These are phyloP conservation scores for Petrolisthes manimaculis DNA, from an alignment of 2,888 invertebrate species.

Conservation along the genomic window DNA sequence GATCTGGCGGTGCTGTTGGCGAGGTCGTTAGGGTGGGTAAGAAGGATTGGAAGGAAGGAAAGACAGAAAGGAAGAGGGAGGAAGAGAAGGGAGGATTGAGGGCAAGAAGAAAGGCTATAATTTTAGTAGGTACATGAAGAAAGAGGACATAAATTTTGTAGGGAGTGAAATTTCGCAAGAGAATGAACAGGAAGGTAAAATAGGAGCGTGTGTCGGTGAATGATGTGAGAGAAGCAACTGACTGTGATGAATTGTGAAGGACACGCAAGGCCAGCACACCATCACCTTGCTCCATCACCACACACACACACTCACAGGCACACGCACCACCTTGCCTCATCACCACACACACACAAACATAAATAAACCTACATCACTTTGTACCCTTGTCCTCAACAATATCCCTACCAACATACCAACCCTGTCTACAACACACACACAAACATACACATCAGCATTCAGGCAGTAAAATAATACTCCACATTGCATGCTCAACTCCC, in stretches of 20 bases:
- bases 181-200: neutral
- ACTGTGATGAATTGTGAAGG: neutral
- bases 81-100: neutral
- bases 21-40: neutral
- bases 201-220: neutral
- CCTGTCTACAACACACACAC: too few relatives aligned
- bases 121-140: too few relatives aligned
- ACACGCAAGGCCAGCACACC: neutral
- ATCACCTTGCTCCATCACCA: neutral
- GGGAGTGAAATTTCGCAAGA: neutral
- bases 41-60: neutral
- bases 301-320: slow-evolving; percentile 38
- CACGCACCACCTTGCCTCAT: neutral
- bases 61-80: neutral
- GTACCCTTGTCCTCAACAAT: neutral
- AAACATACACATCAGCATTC: too few relatives aligned
- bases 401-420: too few relatives aligned
- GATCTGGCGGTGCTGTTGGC: too few relatives aligned
- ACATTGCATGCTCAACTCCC: too few relatives aligned
- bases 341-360: slow-evolving; percentile 11
- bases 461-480: too few relatives aligned
- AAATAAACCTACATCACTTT: neutral
- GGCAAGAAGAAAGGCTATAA: neutral
- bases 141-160: neutral
- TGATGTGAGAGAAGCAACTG: neutral